phyloP scores from a whole-genome alignment of 2,888 invertebrate species.

The Euzophera pinguis region DNA sequence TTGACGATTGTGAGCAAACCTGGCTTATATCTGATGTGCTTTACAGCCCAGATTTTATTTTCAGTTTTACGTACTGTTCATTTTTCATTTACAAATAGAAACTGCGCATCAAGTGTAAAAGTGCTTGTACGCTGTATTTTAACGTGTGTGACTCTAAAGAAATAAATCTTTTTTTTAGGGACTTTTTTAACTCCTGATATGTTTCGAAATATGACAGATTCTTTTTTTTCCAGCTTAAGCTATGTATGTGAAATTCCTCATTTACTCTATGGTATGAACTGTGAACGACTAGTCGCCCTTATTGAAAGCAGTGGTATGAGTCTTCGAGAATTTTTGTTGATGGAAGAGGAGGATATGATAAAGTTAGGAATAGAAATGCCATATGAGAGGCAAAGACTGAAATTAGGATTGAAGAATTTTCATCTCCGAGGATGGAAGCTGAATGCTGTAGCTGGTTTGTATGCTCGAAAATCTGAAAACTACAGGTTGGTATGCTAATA shows the following conservation, averaged over 20 bases:
- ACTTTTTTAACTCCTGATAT: too few species aligned
- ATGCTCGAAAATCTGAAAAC: constrained; percentile 54
- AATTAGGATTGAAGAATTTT: constrained; percentile 76
- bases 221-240: constrained; percentile 53
- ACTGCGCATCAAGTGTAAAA: too few species aligned
- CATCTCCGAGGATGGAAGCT: constrained; percentile 79
- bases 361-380: constrained; percentile 80
- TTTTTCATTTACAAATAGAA: too few species aligned
- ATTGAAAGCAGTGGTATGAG: constrained; percentile 72
- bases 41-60: too few species aligned
- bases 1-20: too few species aligned
- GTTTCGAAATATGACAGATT: too few species aligned
- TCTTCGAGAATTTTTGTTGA: constrained; percentile 77
- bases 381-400: constrained; percentile 79
- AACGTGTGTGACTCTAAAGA: too few species aligned
- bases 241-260: constrained; percentile 76
- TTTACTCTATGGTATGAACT: constrained; percentile 81
- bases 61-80: too few species aligned
- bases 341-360: constrained; percentile 79
- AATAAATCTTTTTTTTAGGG: too few species aligned
- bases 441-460: constrained; percentile 61
- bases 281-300: constrained; percentile 66
- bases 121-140: too few species aligned
- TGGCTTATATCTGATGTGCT: too few species aligned
- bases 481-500: constrained; percentile 52